Base-by-base conservation (phyloP, 2,888 invertebrate species). In the Xylocampa areola region DNA sequence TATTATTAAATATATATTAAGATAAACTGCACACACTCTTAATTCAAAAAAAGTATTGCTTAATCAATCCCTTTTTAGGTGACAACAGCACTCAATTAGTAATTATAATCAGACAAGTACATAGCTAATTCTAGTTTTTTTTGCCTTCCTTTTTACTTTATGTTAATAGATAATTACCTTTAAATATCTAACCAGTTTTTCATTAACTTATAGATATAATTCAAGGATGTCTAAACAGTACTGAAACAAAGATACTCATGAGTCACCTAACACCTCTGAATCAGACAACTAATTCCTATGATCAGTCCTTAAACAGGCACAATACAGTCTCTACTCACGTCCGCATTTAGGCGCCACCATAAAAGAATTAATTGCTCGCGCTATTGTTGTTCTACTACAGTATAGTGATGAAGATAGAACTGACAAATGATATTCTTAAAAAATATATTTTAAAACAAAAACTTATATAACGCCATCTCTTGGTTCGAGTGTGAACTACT, bases 361-460 rank as follows among this genome's bases (percentile, higher is more conserved):
- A 91, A 89, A 90, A 90, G 90, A 86, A 73, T 81, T 90, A 90
- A 91, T 91, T 88, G 84, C 80, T 13, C 60, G 77, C 68, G 71
- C 83, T 66, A 80, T 83, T 85, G 85, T 81, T 83, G 80, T 80
- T 69, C 67, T 71, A 75, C 76, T 80, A 68, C 64, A 80, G 81
- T 77, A 76, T 60, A 76, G 50, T 51, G 23, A 48, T 55, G 51
- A 49, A 48, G 32, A 43, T 66, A 71, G 66, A 71, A 63, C 44
- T 32, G 58, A 5, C 58, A 52, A 14, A 19, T 1, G 3, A 33
- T n/a, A 33, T 1, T 14, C 14, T 8, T 16, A 25, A 23, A 3
- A 4, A 10, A 21, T 10, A 11, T 23, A n/a, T 5, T 4, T 13
- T 23, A 21, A 0, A 4, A n/a, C 0, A 1, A 25, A 27, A 14